Base-by-base conservation (phyloP, 2,113 vertebrate genomes). In the Entelurus aequoreus region DNA sequence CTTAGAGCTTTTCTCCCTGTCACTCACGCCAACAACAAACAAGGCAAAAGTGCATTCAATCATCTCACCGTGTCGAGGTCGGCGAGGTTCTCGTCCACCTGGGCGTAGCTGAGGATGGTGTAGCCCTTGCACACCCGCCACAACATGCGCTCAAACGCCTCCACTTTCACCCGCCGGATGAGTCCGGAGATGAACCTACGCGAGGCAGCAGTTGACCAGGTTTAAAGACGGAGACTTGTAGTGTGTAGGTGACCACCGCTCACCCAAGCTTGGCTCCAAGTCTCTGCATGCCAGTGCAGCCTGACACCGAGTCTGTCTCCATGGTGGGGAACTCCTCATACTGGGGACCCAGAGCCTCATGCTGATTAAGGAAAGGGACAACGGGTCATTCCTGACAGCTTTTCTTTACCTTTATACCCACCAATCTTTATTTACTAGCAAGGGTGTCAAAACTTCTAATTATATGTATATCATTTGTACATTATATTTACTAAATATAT, bases 121-220 rank as follows among this genome's bases (percentile, higher is more conserved):
- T 95, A 97, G 38, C 96, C 95, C 73, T 95, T 98, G 71, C 97
- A 98, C 47, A 90, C 95, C 57, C 96, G 82, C 96, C 96, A 99
- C 62, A 99, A 69, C 93, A 98, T 98, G 57, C 92, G 94, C 74
- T 98, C 95, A 76, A 99, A 99, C 0, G 97, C 94, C 78, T 97
- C 93, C 3, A 96, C 87, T 86, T 94, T 98, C 66, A 93, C 90
- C 72, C 92, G 84, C 74, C 93, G 92, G 83, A 98, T 94, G 46
- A 99, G 89, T 9, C 97, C 97, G 1, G 95, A 96, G 47, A 99
- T 80, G 71, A 98, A 98, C 5, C 95, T 99, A 35, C 0, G 16
- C 6, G 6, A 8, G 5, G 51, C 5, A 16, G 51, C 5, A 5
- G 9, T 16, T 35, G 4, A 38, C 14, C 3, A 28, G 28, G 4